Percentiles rank a stretch among this genome's conserved stretches.
Conservation (phyloP, 2,888 invertebrate species). For the Lissocephala sabroskyi region DNA sequence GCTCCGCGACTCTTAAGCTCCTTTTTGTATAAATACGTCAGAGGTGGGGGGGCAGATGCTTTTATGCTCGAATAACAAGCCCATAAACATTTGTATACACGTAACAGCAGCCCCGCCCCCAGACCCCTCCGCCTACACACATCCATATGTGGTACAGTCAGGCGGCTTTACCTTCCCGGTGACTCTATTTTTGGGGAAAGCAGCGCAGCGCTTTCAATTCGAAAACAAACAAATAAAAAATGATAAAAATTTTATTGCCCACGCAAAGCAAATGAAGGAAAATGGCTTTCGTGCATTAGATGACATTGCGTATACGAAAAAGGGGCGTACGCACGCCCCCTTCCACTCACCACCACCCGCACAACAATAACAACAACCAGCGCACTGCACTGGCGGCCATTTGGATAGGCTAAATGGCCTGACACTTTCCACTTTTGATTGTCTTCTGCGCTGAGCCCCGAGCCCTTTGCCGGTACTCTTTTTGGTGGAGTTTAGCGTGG, state of each 20-base stretch:
- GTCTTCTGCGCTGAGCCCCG: too few relatives aligned
- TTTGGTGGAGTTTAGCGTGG: not conserved
- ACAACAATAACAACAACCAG: too few relatives aligned
- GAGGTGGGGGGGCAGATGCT: constrained; percentile 36
- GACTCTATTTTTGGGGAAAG: too few relatives aligned
- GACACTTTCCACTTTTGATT: too few relatives aligned
- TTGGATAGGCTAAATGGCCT: too few relatives aligned
- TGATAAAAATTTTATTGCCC: constrained; percentile 62
- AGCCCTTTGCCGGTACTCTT: constrained; percentile 14
- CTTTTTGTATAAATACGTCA: too few relatives aligned
- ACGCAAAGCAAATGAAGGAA: constrained; percentile 63
- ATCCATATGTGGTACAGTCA: too few relatives aligned
- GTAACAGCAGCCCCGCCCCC: too few relatives aligned
- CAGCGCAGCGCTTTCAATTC: constrained; percentile 3
- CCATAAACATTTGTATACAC: constrained; percentile 50
- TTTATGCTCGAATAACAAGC: constrained; percentile 63
- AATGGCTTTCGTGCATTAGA: constrained; percentile 55
- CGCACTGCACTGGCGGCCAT: too few relatives aligned
- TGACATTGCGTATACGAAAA: not conserved
- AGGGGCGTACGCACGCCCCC: not conserved
- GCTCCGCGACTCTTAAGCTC: too few relatives aligned
- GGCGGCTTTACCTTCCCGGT: too few relatives aligned
- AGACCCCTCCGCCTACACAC: too few relatives aligned
- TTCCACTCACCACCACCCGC: not conserved
- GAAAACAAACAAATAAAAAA: constrained; percentile 49